phyloP scores from a whole-genome alignment of 2,888 invertebrate genomes.

The Cylindroiulus punctatus region DNA sequence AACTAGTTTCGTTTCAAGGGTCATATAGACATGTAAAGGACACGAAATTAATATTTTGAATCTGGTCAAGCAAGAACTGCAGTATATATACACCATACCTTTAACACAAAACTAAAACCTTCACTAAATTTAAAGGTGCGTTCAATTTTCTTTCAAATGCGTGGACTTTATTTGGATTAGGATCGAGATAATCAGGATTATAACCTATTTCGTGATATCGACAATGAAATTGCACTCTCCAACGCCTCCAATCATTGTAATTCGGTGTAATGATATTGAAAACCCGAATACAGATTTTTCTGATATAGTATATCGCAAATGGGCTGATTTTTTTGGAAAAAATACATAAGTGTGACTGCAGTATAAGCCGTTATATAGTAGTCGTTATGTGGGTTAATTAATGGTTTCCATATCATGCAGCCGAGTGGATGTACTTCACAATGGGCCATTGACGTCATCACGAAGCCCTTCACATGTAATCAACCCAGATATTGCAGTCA shows the following conservation, averaged over 20 bases:
- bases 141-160: not conserved
- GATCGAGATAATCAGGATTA: not conserved
- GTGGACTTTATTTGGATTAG: not conserved
- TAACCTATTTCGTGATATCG: not conserved
- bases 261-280: not conserved
- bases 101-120: not conserved
- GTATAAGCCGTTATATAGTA: not conserved
- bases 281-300: not conserved
- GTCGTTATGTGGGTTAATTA: slow-evolving; percentile 8
- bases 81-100: not conserved
- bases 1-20: not conserved
- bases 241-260: not conserved
- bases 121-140: not conserved
- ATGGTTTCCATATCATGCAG: slow-evolving; percentile 12
- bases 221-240: not conserved
- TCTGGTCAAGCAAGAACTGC: not conserved
- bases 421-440: slow-evolving; percentile 25
- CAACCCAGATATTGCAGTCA: slow-evolving; percentile 25
- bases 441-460: slow-evolving; percentile 26
- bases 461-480: not conserved
- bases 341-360: not conserved
- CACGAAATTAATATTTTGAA: not conserved
- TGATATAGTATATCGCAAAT: not conserved
- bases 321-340: not conserved
- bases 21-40: not conserved